Percentiles rank a stretch among this genome's conserved stretches.
phyloP scores from a whole-genome alignment of 2,888 invertebrate species.

The Acanthosoma haemorrhoidale region DNA sequence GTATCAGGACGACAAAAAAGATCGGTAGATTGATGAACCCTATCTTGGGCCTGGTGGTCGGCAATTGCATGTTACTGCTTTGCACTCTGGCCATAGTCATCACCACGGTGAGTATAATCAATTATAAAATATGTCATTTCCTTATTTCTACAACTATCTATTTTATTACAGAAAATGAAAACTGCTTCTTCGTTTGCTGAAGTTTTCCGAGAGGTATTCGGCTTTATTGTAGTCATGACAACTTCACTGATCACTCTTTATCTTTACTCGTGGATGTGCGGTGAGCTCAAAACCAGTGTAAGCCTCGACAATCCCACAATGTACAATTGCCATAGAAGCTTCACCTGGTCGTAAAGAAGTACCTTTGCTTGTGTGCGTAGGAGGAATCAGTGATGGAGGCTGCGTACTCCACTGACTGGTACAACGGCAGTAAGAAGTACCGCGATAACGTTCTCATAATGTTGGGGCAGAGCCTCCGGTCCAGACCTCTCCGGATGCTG shows the following conservation, averaged over 20 bases:
- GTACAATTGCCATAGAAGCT: too few relatives aligned
- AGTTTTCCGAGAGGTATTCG: constrained; percentile 2
- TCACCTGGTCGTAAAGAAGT: too few relatives aligned
- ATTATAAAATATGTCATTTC: too few relatives aligned
- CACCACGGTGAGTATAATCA: constrained; percentile 16
- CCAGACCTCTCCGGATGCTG: constrained; percentile 10
- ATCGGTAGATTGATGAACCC: constrained; percentile 18
- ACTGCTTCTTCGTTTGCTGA: constrained; percentile 6
- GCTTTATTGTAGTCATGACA: constrained; percentile 20
- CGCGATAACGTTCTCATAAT: neutral
- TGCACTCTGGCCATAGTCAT: constrained; percentile 11
- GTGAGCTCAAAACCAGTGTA: constrained; percentile 15
- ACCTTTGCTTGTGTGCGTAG: too few relatives aligned
- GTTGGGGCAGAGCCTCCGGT: constrained; percentile 1
- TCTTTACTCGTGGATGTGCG: constrained; percentile 26
- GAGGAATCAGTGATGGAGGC: constrained; percentile 14
- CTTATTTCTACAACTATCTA: too few relatives aligned
- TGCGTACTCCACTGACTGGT: constrained; percentile 6
- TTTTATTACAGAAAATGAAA: constrained; percentile 1
- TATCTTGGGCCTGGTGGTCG: constrained; percentile 3
- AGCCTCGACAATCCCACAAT: too few relatives aligned
- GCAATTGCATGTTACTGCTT: neutral
- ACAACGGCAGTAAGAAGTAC: neutral
- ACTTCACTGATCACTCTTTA: constrained; percentile 16
- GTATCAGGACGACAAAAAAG: neutral